Evolutionary conservation across 2,888 invertebrate genomes (phyloP).

Genomic region (Ochropacha duplaris): DNA sequence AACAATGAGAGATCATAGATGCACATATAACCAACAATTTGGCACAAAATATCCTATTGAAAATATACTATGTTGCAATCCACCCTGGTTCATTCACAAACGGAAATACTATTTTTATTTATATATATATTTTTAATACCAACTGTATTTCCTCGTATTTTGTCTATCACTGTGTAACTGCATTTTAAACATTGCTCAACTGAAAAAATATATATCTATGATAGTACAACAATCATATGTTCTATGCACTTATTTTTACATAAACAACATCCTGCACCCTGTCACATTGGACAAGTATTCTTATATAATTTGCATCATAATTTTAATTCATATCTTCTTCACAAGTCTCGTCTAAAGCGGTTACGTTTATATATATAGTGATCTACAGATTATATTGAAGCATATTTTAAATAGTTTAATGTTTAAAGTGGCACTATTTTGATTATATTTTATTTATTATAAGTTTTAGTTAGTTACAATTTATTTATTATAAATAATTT

Average conservation of each 20-base stretch:
- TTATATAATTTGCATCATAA: conserved; percentile 9
- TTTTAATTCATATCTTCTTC: conserved; percentile 30
- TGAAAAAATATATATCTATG: conserved; percentile 65
- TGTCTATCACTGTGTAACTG: not conserved
- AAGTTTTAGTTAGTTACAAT: conserved; percentile 27
- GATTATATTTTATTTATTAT: conserved; percentile 10
- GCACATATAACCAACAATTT: not conserved
- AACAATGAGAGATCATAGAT: conserved; percentile 4
- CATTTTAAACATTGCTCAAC: conserved; percentile 37
- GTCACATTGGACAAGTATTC: conserved; percentile 43
- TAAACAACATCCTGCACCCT: conserved; percentile 39
- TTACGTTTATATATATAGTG: conserved; percentile 28
- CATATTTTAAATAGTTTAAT: conserved; percentile 23
- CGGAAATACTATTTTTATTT: not conserved
- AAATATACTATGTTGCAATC: not conserved
- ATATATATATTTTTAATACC: not conserved
- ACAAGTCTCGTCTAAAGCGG: conserved; percentile 45
- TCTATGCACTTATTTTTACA: conserved; percentile 26
- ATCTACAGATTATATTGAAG: conserved; percentile 18
- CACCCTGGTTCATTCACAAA: not conserved
- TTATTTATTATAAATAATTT: conserved; percentile 26
- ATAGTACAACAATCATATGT: conserved; percentile 59
- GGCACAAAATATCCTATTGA: not conserved
- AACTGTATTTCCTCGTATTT: not conserved
- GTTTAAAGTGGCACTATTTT: conserved; percentile 31